Evolutionary conservation across 2,888 invertebrate species (phyloP).

Genomic region (Carterocephalus palaemon): DNA sequence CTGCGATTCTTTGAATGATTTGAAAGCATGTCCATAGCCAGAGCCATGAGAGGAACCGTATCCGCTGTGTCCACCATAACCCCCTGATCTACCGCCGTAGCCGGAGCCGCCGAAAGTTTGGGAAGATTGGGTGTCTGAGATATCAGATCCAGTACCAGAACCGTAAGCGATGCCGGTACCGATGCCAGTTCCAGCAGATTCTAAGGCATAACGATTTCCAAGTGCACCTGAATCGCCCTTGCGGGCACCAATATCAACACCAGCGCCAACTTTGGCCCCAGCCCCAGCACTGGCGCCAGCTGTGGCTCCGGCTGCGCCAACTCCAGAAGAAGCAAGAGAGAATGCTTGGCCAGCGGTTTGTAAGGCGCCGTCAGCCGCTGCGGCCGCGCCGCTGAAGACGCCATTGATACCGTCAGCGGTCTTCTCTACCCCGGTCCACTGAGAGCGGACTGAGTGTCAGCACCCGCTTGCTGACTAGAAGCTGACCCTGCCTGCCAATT

Average conservation of each 20-base stretch:
- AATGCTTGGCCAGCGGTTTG: constrained; percentile 45
- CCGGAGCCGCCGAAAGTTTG: neutral
- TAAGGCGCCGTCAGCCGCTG: constrained; percentile 39
- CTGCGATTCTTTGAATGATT: constrained; percentile 14
- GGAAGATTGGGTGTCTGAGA: constrained; percentile 4
- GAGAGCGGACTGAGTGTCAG: constrained; percentile 20
- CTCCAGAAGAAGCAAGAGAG: constrained; percentile 41
- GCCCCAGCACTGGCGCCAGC: constrained; percentile 23
- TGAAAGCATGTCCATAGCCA: constrained; percentile 1
- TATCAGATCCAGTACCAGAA: too few species aligned
- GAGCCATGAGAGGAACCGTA: neutral
- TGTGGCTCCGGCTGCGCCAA: constrained; percentile 22
- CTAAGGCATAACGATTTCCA: too few species aligned
- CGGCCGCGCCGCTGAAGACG: constrained; percentile 52
- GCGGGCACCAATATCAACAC: neutral
- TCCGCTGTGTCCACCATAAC: constrained; percentile 15
- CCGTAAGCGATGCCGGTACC: too few species aligned
- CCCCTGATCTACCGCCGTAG: constrained; percentile 9
- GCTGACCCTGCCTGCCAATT: constrained; percentile 3
- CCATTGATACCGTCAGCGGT: constrained; percentile 44
- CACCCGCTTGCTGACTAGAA: constrained; percentile 26
- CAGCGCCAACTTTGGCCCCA: constrained; percentile 8
- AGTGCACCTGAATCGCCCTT: neutral
- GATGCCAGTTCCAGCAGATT: too few species aligned
- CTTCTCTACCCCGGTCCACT: constrained; percentile 54